These are phyloP conservation scores for Luscinia megarhynchos DNA, from an alignment of 2,797 vertebrate species.

Conservation along the genomic window DNA sequence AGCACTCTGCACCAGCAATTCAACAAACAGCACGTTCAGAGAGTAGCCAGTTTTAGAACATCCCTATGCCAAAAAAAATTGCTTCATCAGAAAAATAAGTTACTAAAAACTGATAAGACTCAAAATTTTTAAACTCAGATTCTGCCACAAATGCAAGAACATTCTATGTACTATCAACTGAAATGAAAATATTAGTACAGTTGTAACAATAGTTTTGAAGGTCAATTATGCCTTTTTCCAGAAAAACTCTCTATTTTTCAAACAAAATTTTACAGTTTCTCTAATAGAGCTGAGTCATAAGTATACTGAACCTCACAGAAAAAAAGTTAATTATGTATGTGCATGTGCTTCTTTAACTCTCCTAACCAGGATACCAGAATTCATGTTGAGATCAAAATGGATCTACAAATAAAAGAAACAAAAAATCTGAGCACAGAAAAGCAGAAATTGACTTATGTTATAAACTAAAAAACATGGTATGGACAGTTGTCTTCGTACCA, in stretches of 20 bases:
- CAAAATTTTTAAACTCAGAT: background rate
- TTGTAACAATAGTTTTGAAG: background rate
- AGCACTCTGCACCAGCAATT: background rate
- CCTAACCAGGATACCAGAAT: background rate
- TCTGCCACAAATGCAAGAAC: background rate
- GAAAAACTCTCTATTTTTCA: background rate
- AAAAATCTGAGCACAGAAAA: conserved; percentile 26
- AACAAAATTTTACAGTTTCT: background rate
- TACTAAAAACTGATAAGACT: background rate
- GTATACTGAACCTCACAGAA: background rate
- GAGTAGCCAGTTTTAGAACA: background rate
- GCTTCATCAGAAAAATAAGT: background rate
- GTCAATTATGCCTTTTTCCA: background rate
- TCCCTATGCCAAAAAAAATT: background rate
- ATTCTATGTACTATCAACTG: background rate
- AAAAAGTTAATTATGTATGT: background rate
- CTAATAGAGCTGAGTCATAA: background rate
- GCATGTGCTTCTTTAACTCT: rapidly evolving
- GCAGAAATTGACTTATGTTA: background rate
- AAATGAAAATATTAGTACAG: background rate
- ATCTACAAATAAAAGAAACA: conserved; percentile 25
- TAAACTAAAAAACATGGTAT: background rate
- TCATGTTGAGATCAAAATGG: background rate
- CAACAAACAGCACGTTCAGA: background rate
- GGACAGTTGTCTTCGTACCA: background rate